These are phyloP conservation scores for Tretioscincus oriximinensis DNA, from an alignment of 2,113 vertebrate genomes.

Conservation along the genomic window DNA sequence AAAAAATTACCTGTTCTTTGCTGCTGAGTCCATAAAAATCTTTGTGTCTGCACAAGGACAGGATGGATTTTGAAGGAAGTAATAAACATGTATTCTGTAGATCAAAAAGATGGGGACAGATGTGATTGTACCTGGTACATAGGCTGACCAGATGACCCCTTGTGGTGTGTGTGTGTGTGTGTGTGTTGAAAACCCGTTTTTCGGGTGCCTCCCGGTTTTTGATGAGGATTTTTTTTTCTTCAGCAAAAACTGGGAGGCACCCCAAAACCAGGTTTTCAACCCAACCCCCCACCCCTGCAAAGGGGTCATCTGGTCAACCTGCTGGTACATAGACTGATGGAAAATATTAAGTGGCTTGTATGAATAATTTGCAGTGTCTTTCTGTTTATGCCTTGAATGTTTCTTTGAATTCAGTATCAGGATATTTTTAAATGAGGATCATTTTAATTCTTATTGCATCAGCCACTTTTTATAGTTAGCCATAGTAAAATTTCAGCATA, in stretches of 20 bases:
- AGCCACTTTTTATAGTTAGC: background rate
- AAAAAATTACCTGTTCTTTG: slow-evolving; percentile 14
- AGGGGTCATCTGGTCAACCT: too few species aligned
- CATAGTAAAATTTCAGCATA: background rate
- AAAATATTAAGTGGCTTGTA: background rate
- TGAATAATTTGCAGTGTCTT: too few species aligned
- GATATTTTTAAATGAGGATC: background rate
- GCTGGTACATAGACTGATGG: background rate
- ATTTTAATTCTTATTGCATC: background rate
- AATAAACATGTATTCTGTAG: background rate
- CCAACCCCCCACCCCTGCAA: too few species aligned
- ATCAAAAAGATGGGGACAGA: background rate
- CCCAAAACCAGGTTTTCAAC: too few species aligned
- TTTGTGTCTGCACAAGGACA: background rate
- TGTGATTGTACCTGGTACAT: background rate
- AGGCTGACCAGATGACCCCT: too few species aligned
- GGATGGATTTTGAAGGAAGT: background rate
- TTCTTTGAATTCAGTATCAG: background rate
- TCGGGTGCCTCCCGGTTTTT: too few species aligned
- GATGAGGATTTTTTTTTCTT: too few species aligned
- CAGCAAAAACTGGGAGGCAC: too few species aligned
- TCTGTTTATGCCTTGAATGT: background rate
- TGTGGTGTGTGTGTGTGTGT: too few species aligned
- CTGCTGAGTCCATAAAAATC: background rate
- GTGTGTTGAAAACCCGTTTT: too few species aligned